A percentile compares a stretch with the other conserved stretches of the same genome.
phyloP scores from a whole-genome alignment of 2,113 vertebrate genomes.

The Ctenodactylus gundi region DNA sequence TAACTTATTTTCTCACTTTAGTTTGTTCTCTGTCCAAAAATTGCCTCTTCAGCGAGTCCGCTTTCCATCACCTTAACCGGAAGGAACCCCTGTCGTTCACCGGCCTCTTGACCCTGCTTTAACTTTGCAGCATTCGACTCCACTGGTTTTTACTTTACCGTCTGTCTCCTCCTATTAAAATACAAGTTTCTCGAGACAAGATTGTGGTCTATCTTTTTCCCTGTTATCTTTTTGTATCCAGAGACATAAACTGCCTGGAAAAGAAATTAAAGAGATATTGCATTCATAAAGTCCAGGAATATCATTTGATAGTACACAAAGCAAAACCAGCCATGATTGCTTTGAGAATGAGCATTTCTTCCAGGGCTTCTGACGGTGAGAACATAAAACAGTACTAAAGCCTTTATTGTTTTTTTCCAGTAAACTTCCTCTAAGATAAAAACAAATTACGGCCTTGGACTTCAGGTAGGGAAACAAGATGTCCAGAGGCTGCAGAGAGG shows the following conservation, averaged over 20 bases:
- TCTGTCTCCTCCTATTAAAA: neutral
- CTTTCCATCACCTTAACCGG: neutral
- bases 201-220: neutral
- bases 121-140: neutral
- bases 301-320: neutral
- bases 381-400: neutral
- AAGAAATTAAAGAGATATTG: neutral
- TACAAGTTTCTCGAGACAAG: neutral
- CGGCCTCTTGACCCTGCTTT: neutral
- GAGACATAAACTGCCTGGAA: neutral
- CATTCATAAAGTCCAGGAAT: neutral
- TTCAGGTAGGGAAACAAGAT: neutral
- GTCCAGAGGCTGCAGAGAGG: neutral
- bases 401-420: neutral
- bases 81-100: neutral
- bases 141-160: neutral
- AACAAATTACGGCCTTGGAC: neutral
- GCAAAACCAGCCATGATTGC: neutral
- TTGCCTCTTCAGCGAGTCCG: neutral
- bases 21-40: neutral
- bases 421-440: neutral
- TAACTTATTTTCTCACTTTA: neutral
- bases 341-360: neutral
- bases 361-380: neutral
- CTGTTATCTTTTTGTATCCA: neutral